These are phyloP conservation scores for Formicarius rufipectus DNA, from an alignment of 2,113 vertebrate species.

Conservation along the genomic window DNA sequence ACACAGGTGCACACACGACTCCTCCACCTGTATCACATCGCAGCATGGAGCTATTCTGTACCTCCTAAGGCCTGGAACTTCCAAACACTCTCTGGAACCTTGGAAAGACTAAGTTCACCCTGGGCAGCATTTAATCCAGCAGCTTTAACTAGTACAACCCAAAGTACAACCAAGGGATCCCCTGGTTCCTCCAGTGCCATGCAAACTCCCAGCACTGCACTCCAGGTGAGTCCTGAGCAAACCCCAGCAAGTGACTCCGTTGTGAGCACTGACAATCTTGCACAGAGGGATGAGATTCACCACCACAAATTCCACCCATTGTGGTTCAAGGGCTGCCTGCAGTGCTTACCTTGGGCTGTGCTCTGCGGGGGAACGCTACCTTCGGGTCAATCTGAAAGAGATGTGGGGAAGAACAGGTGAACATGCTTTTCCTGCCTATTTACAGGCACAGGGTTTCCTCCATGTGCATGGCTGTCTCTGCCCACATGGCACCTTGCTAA, in stretches of 20 bases:
- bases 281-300: background rate
- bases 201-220: fast-evolving
- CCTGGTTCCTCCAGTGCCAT: background rate
- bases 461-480: fast-evolving
- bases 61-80: background rate
- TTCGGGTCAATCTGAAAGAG: constrained; percentile 95
- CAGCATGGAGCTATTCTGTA: background rate
- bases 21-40: background rate
- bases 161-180: background rate
- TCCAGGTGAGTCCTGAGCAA: background rate
- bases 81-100: background rate
- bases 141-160: background rate
- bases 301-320: background rate
- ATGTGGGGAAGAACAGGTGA: background rate
- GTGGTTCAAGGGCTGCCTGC: background rate
- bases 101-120: background rate
- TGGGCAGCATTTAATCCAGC: background rate
- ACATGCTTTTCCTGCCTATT: background rate
- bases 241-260: fast-evolving
- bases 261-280: background rate
- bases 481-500: background rate
- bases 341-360: constrained; percentile 94
- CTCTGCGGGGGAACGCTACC: constrained; percentile 96
- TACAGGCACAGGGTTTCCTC: background rate
- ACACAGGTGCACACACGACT: fast-evolving